phyloP scores from a whole-genome alignment of 1,140 invertebrate species.

The Zophobas morio region DNA sequence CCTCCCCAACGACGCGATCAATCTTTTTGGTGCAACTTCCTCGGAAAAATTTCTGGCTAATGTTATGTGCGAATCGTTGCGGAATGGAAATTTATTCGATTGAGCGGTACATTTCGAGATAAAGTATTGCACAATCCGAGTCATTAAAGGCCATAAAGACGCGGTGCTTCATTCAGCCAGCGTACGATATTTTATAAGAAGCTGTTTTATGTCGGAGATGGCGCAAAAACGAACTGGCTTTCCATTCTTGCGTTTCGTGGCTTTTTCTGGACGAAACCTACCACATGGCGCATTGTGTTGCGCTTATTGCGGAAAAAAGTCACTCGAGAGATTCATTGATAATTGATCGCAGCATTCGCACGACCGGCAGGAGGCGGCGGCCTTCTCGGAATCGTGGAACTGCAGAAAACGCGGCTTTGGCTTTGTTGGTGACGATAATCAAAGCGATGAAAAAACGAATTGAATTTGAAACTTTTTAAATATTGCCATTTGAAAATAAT shows the following conservation, averaged over 20 bases:
- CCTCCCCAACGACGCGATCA: too few species aligned
- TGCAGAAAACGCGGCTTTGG: too few species aligned
- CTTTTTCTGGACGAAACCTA: conserved; percentile 11
- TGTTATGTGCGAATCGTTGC: conserved; percentile 43
- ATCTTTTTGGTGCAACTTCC: too few species aligned
- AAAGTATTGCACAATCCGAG: conserved; percentile 36
- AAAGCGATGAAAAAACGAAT: too few species aligned
- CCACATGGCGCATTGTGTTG: not conserved
- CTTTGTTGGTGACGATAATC: too few species aligned
- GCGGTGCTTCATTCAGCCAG: conserved; percentile 37
- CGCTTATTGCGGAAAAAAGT: too few species aligned
- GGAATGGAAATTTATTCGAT: conserved; percentile 44
- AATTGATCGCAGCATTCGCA: too few species aligned
- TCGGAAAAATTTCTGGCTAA: not conserved
- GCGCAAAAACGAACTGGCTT: conserved; percentile 22
- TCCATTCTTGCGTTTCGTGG: conserved; percentile 17
- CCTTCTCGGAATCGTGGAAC: too few species aligned
- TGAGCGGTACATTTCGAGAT: conserved; percentile 41
- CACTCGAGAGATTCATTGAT: too few species aligned
- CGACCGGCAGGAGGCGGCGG: too few species aligned
- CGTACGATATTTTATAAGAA: conserved; percentile 45
- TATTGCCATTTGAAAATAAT: too few species aligned
- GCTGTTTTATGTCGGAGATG: conserved; percentile 2
- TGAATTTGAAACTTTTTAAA: too few species aligned
- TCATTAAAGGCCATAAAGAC: conserved; percentile 39